Base-by-base conservation (phyloP, 2,888 invertebrate genomes). In the Sycophila texana region DNA sequence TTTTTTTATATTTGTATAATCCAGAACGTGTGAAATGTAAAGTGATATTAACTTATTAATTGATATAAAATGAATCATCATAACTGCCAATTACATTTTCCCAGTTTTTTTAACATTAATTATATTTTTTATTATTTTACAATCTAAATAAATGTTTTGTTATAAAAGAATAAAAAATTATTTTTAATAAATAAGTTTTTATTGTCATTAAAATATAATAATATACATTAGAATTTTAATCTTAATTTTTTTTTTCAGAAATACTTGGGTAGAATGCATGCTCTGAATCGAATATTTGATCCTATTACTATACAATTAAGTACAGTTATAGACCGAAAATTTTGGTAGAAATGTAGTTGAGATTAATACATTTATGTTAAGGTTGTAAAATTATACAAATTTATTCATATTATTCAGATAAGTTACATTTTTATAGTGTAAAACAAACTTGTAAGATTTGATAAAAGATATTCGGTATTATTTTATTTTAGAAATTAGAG, bases 241-340 rank as follows among this genome's bases (percentile, higher is more conserved):
- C 18, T 55, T 57, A 77, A 61, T 77, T 81, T 83, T 74, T 71
- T 71, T 84, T 89, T 89, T 83, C 89, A 89, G 89, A 88, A 83
- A 84, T 86, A 86, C 84, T 84, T 86, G 86, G 86, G 88, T 86
- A 88, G 86, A 86, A 86, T 89, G 85, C 87, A 87, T 86, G 87
- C 85, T 86, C 84, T 89, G 84, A 87, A 84, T 85, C 87, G 84
- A 85, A 82, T 88, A 84, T 86, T 87, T 82, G 85, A 85, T 83
- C 85, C 86, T 84, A 84, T 86, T 82, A 86, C 86, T 81, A 84
- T 86, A 83, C n/a, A n/a, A n/a, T n/a, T n/a, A n/a, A n/a, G n/a
- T n/a, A 82, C 82, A 82, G 82, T 84, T 77, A 78, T 82, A 80
- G 86, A 86, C 82, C 86, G 86, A 81, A 88, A 87, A 76, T 87